Evolutionary conservation across 2,113 vertebrate genomes (phyloP).

Genomic region (Ranitomeya variabilis): DNA sequence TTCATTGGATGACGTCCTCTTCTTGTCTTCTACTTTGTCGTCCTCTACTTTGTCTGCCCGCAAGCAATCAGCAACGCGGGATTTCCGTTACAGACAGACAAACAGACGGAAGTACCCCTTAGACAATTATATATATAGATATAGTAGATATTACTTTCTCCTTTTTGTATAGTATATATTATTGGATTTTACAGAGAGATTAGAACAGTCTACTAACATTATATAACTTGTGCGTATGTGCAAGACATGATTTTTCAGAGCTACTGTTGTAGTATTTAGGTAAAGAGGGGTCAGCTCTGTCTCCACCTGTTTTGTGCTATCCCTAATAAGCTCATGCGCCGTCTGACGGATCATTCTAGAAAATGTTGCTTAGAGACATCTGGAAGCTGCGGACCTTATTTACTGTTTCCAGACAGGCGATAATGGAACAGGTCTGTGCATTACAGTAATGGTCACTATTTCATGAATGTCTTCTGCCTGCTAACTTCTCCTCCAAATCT

Average conservation of each 20-base stretch:
- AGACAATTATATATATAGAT: too few relatives aligned
- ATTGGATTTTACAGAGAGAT: too few relatives aligned
- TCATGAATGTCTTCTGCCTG: not conserved
- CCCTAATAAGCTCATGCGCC: not conserved
- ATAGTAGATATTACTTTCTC: not conserved
- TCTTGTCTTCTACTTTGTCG: too few relatives aligned
- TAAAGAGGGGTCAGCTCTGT: not conserved
- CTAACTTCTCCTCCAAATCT: not conserved
- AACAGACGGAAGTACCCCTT: too few relatives aligned
- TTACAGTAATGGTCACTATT: not conserved
- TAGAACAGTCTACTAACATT: not conserved
- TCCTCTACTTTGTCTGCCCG: too few relatives aligned
- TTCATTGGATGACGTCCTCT: too few relatives aligned
- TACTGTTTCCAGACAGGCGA: not conserved
- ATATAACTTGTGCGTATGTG: not conserved
- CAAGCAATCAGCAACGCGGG: too few relatives aligned
- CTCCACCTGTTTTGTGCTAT: not conserved
- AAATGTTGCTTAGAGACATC: slow-evolving; percentile 14
- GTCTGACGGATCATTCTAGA: not conserved
- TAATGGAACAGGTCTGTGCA: not conserved
- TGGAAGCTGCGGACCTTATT: not conserved
- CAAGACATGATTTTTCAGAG: not conserved
- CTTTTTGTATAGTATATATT: not conserved
- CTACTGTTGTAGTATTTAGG: not conserved
- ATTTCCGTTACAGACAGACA: too few relatives aligned